Base-by-base conservation (phyloP, 1,140 invertebrate species). In the Alviniconcha marisindica region DNA sequence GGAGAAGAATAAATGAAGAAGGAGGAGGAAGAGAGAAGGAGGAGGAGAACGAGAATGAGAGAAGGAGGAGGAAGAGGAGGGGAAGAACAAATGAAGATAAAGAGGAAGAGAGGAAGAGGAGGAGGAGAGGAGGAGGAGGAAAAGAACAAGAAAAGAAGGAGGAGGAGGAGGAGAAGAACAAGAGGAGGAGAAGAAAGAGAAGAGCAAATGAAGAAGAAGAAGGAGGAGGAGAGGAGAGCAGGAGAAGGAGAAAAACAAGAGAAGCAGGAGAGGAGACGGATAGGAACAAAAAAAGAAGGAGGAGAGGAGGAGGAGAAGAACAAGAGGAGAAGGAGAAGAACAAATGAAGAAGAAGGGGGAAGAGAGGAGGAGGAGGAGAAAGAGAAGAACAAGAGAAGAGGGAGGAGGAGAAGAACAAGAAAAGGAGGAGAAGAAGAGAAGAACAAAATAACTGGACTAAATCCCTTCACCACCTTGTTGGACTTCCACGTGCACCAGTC, bases 321-420 rank as follows among this genome's bases (percentile, higher is more conserved):
- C 7, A 36, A 28, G n/a, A 14, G 33, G n/a, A 28, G n/a, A 12
- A 69, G 33, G n/a, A n/a, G 14, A 7, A 69, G n/a, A 69, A 38
- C 12, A 5, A 74, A 28, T 33, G 36, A 74, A 18, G 28, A 7
- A 12, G 40, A 44, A 38, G n/a, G 10, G 33, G 40, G n/a, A 38
- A 44, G 40, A 28, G 66, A 69, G 66, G n/a, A n/a, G n/a, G 66
- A 69, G 66, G n/a, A n/a, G n/a, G 66, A 69, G 33, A 36, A n/a
- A 69, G 66, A 69, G 33, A 69, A n/a, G n/a, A n/a, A 36, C 7
- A 36, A 28, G n/a, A n/a, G n/a, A n/a, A 69, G 66, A 69, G n/a
- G 33, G 66, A 69, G 66, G 33, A n/a, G n/a, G 66, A 69, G 66
- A 69, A n/a, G n/a, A 31, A 74, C 36, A 74, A 5, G 33, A 38